Base-by-base conservation (phyloP, 2,797 vertebrate species). In the Percopsis omiscomaycus region DNA sequence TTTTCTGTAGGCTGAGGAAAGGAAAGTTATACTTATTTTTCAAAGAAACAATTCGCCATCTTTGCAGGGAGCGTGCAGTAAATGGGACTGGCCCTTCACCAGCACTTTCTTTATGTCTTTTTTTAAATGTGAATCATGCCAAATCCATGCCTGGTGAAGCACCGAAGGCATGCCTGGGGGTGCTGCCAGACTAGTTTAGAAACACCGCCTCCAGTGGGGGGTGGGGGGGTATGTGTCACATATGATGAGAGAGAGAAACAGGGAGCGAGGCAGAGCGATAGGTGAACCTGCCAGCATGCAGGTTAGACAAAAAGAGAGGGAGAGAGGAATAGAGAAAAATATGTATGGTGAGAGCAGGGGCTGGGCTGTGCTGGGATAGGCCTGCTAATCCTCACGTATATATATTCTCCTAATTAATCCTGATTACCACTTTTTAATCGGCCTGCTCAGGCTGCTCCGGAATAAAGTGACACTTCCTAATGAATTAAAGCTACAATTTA, bases 351-450 rank as follows among this genome's bases (percentile, higher is more conserved):
- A 81, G 60, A 66, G 32, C 73, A 71, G 80, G 77, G 57, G 57
- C 59, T 62, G 60, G 50, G 69, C 67, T 64, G 67, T 73, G 60
- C 61, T 66, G 76, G 74, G 76, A 81, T 72, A 81, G 80, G 67
- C 61, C 89, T 90, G 86, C 85, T 92, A 89, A 91, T 90, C 88
- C 87, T 91, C 87, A 91, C 77, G 74, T 90, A 85, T 90, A 85
- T 90, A 90, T 91, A 90, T 91, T 91, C 86, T 73, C 82, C 86
- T 91, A 91, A 91, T 93, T 91, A 92, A 91, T 93, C 86, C 88
- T 91, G 87, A 91, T 92, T 89, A 92, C 85, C 82, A 88, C 79
- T 75, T 92, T 90, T 89, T 88, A 93, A 92, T 91, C 87, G 75
- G 82, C 82, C 84, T 87, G 66, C 84, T 86, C 71, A 87, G 86